Evolutionary conservation across 2,113 vertebrate genomes (phyloP), one percentile per base, ranked within the genome.

Genomic region (Papio anubis): DNA sequence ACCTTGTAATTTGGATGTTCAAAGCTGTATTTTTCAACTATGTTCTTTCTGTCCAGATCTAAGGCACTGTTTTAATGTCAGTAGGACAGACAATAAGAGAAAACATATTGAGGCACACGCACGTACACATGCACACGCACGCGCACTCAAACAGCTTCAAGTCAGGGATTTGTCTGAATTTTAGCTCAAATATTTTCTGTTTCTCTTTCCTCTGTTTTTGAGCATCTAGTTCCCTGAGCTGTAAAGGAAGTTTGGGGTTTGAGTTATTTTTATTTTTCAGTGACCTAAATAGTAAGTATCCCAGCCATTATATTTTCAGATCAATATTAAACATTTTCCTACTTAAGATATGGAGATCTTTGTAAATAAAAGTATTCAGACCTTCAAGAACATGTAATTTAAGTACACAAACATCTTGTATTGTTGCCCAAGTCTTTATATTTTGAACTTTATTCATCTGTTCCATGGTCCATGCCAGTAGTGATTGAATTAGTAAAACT

Each of bases 1-100:
- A 96, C 11, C 3, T 97, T 96, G 91, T 91, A 96, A 96, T 98
- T 98, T 98, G 21, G 1, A 82, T 98, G 98, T 98, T 76, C 43
- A 98, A 97, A 93, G 45, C 86, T 97, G 70, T 96, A 57, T 95
- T 97, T 98, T 94, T 97, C 35, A 97, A 97, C 23, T 82, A 78
- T n/a, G 40, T 57, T 87, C n/a, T 97, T 75, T 93, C 35, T 94
- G 16, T 96, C 86, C 52, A 98, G 91, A 95, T 90, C 43, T 96
- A 97, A 97, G 38, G 35, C 16, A 70, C 57, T 40, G 30, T 98
- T 97, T 98, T 73, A 98, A 11, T 95, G 85, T 50, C 90, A 98
- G 82, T 92, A 89, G 10, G 50, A 94, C 11, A 81, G 68, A 96
- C 48, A 96, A 78, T 76, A 79, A 96, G 20, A 93, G 72, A 90